Evolutionary conservation across 2,888 invertebrate genomes (phyloP).

Genomic region (Tiphia femorata): DNA sequence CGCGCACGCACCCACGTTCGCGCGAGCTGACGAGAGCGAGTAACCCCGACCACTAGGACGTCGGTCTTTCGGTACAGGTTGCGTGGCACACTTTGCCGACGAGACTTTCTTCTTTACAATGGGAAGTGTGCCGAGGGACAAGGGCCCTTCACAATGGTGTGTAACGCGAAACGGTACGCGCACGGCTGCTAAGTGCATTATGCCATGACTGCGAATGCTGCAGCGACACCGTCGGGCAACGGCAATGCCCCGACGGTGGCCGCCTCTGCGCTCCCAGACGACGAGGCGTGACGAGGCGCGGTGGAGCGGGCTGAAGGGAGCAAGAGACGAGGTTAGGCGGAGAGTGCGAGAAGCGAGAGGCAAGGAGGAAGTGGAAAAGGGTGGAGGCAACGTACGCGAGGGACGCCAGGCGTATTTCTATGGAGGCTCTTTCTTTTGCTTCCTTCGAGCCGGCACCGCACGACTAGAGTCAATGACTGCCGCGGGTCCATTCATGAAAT

Average conservation of each 20-base stretch:
- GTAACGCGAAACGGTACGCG: slow-evolving; percentile 57
- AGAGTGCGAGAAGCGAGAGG: slow-evolving; percentile 8
- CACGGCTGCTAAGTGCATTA: slow-evolving; percentile 52
- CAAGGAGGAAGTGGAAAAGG: slow-evolving; percentile 6
- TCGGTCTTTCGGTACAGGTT: slow-evolving; percentile 34
- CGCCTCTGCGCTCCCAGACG: slow-evolving; percentile 1
- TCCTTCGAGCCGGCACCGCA: slow-evolving; percentile 30
- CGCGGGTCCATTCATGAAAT: slow-evolving; percentile 51
- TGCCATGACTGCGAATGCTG: slow-evolving; percentile 37
- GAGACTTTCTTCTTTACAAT: slow-evolving; percentile 55
- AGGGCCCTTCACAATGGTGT: slow-evolving; percentile 53
- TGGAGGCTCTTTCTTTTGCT: slow-evolving; percentile 27
- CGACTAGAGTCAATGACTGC: slow-evolving; percentile 48
- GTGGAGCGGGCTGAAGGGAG: slow-evolving; percentile 2
- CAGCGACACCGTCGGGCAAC: too few species aligned
- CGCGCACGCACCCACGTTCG: not conserved
- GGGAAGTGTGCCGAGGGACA: slow-evolving; percentile 48
- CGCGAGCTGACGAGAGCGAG: slow-evolving; percentile 4
- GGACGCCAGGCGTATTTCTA: slow-evolving; percentile 15
- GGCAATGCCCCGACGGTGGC: slow-evolving; percentile 6
- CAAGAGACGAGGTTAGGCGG: slow-evolving; percentile 12
- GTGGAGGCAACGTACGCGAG: not conserved
- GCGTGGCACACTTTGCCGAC: slow-evolving; percentile 47
- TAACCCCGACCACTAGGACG: too few species aligned
- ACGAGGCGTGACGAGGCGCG: not conserved